Evolutionary conservation across 2,888 invertebrate genomes (phyloP).

Genomic region (Charanyca ferruginea): DNA sequence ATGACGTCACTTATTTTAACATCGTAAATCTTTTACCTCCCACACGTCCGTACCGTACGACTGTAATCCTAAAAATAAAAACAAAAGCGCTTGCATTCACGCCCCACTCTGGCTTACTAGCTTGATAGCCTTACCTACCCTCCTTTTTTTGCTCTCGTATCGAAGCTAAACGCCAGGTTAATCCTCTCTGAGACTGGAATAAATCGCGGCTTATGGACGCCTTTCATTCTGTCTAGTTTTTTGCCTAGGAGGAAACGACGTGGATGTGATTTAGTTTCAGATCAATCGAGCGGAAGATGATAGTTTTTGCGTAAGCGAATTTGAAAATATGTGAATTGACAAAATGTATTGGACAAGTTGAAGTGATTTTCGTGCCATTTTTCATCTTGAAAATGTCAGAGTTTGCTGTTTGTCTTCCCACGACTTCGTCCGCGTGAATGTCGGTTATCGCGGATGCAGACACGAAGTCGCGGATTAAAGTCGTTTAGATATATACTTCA

Average conservation of each 20-base stretch:
- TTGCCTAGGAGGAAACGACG: conserved; percentile 38
- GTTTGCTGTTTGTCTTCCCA: too few relatives aligned
- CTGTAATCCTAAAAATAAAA: conserved; percentile 52
- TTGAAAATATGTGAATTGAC: conserved; percentile 1
- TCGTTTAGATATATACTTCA: too few relatives aligned
- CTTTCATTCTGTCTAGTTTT: conserved; percentile 50
- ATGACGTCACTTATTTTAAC: conserved; percentile 51
- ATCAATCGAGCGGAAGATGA: conserved; percentile 35
- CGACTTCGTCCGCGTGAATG: too few relatives aligned
- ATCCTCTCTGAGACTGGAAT: conserved; percentile 53
- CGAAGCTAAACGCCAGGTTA: conserved; percentile 57
- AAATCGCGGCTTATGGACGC: conserved; percentile 51
- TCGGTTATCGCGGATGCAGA: too few relatives aligned
- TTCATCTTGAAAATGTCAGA: background rate
- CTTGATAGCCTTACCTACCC: conserved; percentile 42
- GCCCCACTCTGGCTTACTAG: conserved; percentile 41
- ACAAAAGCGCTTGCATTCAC: conserved; percentile 49
- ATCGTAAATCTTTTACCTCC: conserved; percentile 49
- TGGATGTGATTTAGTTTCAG: conserved; percentile 43
- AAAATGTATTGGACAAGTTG: background rate
- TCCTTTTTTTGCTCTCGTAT: conserved; percentile 51
- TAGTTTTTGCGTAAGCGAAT: conserved; percentile 15
- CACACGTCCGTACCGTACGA: conserved; percentile 51
- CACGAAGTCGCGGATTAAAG: too few relatives aligned
- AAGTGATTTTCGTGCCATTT: background rate